phyloP scores from a whole-genome alignment of 2,113 vertebrate genomes.

The Protobothrops mucrosquamatus region DNA sequence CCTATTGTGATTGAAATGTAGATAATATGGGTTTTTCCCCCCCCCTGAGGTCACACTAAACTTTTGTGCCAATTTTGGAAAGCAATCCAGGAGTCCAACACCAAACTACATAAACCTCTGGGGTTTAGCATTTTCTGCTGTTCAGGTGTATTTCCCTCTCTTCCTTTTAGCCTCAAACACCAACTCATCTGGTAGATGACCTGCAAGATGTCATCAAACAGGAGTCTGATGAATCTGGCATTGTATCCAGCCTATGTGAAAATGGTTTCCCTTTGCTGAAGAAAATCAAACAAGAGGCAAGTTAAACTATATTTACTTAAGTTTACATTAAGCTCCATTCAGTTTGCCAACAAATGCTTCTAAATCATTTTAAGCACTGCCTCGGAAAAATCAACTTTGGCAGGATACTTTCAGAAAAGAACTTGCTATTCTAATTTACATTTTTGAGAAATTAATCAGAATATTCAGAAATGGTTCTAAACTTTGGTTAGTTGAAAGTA shows the following conservation, averaged over 20 bases:
- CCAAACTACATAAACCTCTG: neutral
- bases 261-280: conserved; percentile 86
- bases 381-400: neutral
- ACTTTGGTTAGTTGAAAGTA: neutral
- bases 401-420: neutral
- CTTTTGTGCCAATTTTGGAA: neutral
- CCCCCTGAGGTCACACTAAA: neutral
- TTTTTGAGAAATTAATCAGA: neutral
- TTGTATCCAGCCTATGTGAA: conserved; percentile 75
- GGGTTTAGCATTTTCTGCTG: neutral
- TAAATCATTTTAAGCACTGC: conserved; percentile 34
- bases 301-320: conserved; percentile 47
- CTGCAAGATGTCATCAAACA: conserved; percentile 91
- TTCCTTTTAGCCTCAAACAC: conserved; percentile 80
- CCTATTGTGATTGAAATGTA: neutral
- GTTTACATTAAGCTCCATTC: conserved; percentile 51
- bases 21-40: neutral
- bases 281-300: conserved; percentile 98
- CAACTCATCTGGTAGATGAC: conserved; percentile 82
- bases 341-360: conserved; percentile 54
- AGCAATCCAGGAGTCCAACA: neutral
- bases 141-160: conserved; percentile 26
- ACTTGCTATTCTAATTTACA: conserved; percentile 8
- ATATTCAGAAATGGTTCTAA: neutral
- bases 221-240: conserved; percentile 88